Evolutionary conservation across 2,113 vertebrate species (phyloP).

Genomic region (Bagarius yarrelli): DNA sequence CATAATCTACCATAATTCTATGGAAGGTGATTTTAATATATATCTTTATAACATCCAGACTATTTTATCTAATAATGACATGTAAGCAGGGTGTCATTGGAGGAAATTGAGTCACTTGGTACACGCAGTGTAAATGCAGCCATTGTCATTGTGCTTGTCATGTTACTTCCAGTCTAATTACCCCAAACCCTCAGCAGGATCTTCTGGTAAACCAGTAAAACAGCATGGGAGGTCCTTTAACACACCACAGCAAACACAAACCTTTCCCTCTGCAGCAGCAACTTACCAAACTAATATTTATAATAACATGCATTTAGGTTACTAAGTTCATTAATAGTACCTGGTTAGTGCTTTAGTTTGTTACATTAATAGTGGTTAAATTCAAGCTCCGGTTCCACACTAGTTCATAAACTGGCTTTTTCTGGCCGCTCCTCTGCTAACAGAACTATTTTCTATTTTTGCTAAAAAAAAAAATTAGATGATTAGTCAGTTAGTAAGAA

Average conservation of each 20-base stretch:
- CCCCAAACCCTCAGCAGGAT: constrained; percentile 56
- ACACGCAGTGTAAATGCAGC: no score
- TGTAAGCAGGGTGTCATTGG: no score
- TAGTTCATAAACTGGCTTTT: neutral
- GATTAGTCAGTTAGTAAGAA: no score
- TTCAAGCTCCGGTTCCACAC: neutral
- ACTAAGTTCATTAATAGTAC: no score
- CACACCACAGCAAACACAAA: constrained; percentile 13
- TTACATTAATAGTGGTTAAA: neutral
- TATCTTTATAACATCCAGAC: neutral
- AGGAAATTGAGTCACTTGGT: no score
- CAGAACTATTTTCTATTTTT: no score
- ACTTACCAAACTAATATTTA: neutral
- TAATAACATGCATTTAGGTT: no score
- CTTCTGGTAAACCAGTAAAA: constrained; percentile 40
- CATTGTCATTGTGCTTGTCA: constrained; percentile 21
- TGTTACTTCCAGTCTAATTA: constrained; percentile 75
- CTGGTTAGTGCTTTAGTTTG: no score
- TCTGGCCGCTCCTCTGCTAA: neutral
- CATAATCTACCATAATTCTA: neutral
- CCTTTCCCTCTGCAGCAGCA: neutral
- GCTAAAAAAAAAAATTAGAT: no score
- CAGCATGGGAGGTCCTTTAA: constrained; percentile 44
- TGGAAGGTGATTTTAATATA: neutral
- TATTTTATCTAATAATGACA: neutral